phyloP scores from a whole-genome alignment of 2,113 vertebrate genomes.

The Mus spicilegus region DNA sequence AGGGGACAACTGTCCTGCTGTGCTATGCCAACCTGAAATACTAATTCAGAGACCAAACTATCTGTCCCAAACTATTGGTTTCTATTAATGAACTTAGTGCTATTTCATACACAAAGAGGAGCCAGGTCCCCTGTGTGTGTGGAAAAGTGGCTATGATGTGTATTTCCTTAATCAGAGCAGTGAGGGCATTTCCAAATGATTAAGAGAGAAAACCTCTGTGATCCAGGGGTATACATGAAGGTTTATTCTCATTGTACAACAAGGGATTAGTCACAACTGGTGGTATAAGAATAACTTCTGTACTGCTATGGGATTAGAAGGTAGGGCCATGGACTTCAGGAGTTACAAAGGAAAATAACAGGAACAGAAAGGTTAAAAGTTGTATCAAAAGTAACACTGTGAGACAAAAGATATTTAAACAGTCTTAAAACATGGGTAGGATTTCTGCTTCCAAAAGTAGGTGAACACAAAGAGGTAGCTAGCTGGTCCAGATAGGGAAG shows the following conservation, averaged over 20 bases:
- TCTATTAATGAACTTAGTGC: conserved; percentile 12
- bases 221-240: not conserved
- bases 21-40: conserved; percentile 25
- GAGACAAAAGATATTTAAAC: conserved; percentile 3
- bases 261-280: not conserved
- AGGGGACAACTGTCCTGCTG: not conserved
- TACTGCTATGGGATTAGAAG: not conserved
- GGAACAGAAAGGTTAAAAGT: conserved; percentile 44
- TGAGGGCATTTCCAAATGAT: not conserved
- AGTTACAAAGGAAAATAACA: conserved; percentile 17
- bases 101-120: not conserved
- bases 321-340: not conserved
- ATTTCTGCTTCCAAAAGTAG: conserved; percentile 13
- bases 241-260: not conserved
- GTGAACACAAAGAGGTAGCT: not conserved
- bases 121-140: not conserved
- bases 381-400: conserved; percentile 5
- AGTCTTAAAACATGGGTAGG: not conserved
- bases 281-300: not conserved
- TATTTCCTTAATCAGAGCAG: conserved; percentile 18
- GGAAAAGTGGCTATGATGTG: not conserved
- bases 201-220: not conserved
- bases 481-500: not conserved
- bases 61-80: conserved; percentile 35
- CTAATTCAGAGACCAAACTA: conserved; percentile 26